These are phyloP conservation scores for Eurytoma californica DNA, from an alignment of 2,888 invertebrate species.

Conservation along the genomic window DNA sequence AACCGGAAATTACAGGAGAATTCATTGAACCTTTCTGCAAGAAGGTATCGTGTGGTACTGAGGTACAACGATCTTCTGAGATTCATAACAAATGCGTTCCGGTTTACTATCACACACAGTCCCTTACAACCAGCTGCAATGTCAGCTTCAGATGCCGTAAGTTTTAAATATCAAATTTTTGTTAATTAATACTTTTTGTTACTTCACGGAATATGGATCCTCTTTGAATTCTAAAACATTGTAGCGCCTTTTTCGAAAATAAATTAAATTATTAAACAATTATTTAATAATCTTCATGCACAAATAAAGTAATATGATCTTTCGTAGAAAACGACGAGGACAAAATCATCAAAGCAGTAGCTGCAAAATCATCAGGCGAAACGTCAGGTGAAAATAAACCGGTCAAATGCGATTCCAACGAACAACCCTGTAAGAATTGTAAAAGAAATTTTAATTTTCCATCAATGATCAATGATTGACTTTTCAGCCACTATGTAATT, in stretches of 20 bases:
- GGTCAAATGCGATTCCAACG: neutral
- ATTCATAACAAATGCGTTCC: constrained; percentile 63
- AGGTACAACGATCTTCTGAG: constrained; percentile 44
- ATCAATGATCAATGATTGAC: neutral
- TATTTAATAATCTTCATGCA: neutral
- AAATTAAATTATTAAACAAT: no score
- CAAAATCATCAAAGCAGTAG: neutral
- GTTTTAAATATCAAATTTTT: constrained; percentile 51
- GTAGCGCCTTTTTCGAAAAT: no score
- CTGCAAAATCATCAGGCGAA: no score
- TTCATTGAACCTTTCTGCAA: constrained; percentile 66
- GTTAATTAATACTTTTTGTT: no score
- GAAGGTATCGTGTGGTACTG: constrained; percentile 57
- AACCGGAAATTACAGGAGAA: constrained; percentile 57
- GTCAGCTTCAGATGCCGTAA: constrained; percentile 64
- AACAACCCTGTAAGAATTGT: neutral
- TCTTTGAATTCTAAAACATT: neutral
- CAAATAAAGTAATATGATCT: neutral
- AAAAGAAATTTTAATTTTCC: neutral
- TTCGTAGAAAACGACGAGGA: constrained; percentile 12
- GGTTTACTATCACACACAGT: constrained; percentile 59
- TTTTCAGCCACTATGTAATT: neutral
- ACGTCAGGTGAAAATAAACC: neutral
- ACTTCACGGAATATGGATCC: no score
- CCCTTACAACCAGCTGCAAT: constrained; percentile 59